Evolutionary conservation across 92 coral and sea anemone genomes (phyloP).

Genomic region (Phymanthus crucifer): DNA sequence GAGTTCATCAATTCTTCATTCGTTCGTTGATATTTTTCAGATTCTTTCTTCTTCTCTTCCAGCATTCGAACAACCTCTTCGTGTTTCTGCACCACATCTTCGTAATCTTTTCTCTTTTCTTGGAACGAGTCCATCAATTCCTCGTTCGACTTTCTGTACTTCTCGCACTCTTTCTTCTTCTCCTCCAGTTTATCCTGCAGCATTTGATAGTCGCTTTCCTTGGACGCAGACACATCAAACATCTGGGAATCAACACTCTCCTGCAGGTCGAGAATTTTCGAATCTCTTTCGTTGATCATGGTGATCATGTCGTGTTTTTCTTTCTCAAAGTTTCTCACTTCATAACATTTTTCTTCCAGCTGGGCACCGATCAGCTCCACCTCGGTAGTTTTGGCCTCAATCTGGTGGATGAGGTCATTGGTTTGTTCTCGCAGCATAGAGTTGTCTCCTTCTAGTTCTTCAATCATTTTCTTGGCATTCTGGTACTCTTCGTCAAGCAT

Average conservation of each 20-base stretch:
- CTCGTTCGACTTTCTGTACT: slow-evolving; percentile 56
- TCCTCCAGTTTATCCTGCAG: slow-evolving; percentile 76
- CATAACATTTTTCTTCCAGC: slow-evolving; percentile 54
- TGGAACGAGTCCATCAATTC: slow-evolving; percentile 47
- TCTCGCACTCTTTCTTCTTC: slow-evolving; percentile 70
- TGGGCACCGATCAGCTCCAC: slow-evolving; percentile 50
- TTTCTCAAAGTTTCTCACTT: slow-evolving; percentile 48
- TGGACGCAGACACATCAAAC: slow-evolving; percentile 57
- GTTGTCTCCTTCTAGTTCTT: slow-evolving; percentile 67
- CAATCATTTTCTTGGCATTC: slow-evolving; percentile 43
- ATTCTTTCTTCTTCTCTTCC: slow-evolving; percentile 68
- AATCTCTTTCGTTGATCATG: slow-evolving; percentile 80
- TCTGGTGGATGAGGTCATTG: slow-evolving; percentile 56
- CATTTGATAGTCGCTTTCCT: slow-evolving; percentile 59
- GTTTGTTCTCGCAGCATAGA: slow-evolving; percentile 75
- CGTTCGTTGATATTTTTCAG: slow-evolving; percentile 57
- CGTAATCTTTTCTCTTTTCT: slow-evolving; percentile 45
- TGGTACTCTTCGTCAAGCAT: slow-evolving; percentile 48
- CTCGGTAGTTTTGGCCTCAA: slow-evolving; percentile 59
- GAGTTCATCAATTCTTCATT: slow-evolving; percentile 59
- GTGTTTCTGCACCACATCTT: slow-evolving; percentile 31
- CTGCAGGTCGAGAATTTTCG: slow-evolving; percentile 76
- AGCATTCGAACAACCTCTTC: slow-evolving; percentile 58
- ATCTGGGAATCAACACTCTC: slow-evolving; percentile 75
- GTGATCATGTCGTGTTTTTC: slow-evolving; percentile 62